Base-by-base conservation (phyloP, 2,888 invertebrate genomes). In the Dicranocentrus wangi region DNA sequence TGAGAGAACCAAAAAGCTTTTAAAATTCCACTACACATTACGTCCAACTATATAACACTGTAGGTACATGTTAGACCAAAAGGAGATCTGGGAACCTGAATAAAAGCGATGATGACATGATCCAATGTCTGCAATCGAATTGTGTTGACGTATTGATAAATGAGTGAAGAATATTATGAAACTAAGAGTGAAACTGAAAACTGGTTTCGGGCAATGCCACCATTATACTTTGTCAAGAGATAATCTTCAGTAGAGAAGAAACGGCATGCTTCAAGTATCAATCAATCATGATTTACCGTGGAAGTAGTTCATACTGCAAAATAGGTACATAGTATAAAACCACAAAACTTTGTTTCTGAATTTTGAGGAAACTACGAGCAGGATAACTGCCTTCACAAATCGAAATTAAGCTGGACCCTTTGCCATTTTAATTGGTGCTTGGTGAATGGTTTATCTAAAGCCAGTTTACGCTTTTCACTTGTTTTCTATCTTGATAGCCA, bases 81-180 rank as follows among this genome's bases (percentile, higher is more conserved):
- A n/a, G n/a, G n/a, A n/a, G n/a, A n/a, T n/a, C n/a, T n/a, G n/a
- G n/a, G n/a, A 32, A 32, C 32, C 3, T 10, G 32, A 32, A 47
- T 47, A 47, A 47, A 47, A n/a, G 72, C 42, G 71, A 65, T 8
- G 66, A 71, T 66, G 79, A 66, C 66, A 58, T 47, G 60, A 68
- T 80, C 61, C 73, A 42, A 51, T 61, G 66, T 68, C 32, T 66
- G 69, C 47, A 21, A 51, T 63, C 47, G 55, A 69, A 61, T 51
- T 63, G 70, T 78, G 80, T 72, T 80, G 80, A 80, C 80, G 73
- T 72, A 73, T 73, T 80, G 80, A 80, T 72, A 80, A 80, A 80
- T 80, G 71, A 71, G 60, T 42, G 23, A 43, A 43, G 68, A 47
- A 79, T 23, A 42, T 61, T 72, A 27, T 47, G 42, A 78, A 61